Percentiles rank a stretch among this genome's conserved stretches.
These are phyloP conservation scores for Vulpes ferrilata DNA, from an alignment of 2,113 vertebrate genomes.

Conservation along the genomic window DNA sequence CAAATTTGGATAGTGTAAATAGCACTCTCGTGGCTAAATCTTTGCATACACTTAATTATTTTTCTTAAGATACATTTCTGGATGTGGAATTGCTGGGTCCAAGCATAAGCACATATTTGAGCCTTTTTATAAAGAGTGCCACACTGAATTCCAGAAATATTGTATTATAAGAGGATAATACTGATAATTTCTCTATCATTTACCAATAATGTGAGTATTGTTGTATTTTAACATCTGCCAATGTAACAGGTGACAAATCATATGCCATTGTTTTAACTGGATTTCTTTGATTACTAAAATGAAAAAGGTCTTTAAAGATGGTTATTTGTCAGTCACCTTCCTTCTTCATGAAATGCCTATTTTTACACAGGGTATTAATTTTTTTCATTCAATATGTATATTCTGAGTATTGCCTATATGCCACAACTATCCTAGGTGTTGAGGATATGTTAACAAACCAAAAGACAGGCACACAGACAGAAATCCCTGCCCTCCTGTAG, in stretches of 20 bases:
- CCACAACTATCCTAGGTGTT: neutral
- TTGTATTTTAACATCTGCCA: constrained; percentile 8
- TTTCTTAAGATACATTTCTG: neutral
- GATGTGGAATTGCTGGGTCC: neutral
- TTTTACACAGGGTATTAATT: neutral
- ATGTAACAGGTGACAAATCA: neutral
- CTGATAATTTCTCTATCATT: neutral
- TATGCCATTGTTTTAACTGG: neutral
- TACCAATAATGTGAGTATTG: neutral
- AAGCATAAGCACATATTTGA: neutral
- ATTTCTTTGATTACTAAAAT: neutral
- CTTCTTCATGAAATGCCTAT: neutral
- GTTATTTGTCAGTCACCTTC: neutral
- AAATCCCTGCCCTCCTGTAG: neutral
- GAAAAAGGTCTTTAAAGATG: constrained; percentile 1
- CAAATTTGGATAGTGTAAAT: neutral
- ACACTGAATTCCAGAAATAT: constrained; percentile 19
- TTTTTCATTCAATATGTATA: neutral
- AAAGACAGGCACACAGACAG: neutral
- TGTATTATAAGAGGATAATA: neutral
- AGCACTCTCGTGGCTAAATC: neutral
- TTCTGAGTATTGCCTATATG: neutral
- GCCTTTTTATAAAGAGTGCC: neutral
- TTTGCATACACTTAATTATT: neutral
- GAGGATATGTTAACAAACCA: neutral